Evolutionary conservation across 2,797 vertebrate genomes (phyloP).

Genomic region (Enteromius anoplus): DNA sequence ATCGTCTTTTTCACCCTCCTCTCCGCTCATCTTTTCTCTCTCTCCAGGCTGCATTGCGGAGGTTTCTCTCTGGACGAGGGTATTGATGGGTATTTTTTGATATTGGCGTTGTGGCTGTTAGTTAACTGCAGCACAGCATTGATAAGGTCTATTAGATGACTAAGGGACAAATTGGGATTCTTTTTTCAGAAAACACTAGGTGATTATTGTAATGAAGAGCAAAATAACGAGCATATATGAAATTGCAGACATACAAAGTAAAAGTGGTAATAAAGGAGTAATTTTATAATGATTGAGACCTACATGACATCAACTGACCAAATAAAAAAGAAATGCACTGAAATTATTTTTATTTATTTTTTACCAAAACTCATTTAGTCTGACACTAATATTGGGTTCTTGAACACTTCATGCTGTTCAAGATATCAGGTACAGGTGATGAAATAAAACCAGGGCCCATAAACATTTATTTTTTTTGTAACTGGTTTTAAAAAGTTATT

Average conservation of each 20-base stretch:
- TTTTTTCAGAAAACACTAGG: neutral
- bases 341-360: no score
- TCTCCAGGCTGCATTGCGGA: neutral
- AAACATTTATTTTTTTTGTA: no score
- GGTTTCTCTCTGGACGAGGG: neutral
- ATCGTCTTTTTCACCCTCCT: slow-evolving; percentile 28
- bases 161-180: slow-evolving; percentile 3
- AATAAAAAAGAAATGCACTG: neutral
- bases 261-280: neutral
- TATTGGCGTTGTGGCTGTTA: neutral
- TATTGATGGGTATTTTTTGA: slow-evolving; percentile 20
- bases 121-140: neutral
- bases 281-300: neutral
- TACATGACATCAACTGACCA: neutral
- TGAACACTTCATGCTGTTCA: no score
- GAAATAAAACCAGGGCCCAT: no score
- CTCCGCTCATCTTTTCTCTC: slow-evolving; percentile 7
- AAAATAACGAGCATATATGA: neutral
- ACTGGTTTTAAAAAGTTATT: no score
- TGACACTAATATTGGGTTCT: no score
- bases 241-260: neutral
- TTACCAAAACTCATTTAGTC: no score
- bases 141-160: slow-evolving; percentile 5
- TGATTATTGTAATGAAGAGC: neutral
- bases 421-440: no score